Conservation (phyloP, 2,113 vertebrate genomes). For the Oophaga pumilio region DNA sequence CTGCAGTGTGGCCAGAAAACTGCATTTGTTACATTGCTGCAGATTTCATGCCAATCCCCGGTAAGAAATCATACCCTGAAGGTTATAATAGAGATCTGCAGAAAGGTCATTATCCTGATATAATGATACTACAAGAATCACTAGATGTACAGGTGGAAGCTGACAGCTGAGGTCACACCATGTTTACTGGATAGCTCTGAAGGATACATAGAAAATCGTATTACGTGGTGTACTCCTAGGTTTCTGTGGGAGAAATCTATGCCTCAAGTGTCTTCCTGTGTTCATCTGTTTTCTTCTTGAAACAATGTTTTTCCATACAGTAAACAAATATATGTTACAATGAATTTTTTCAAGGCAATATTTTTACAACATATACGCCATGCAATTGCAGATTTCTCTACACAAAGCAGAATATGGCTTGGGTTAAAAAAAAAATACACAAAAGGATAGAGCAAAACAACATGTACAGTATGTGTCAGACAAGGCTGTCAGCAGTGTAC, state of each 20-base stretch:
- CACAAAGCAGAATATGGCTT: neutral
- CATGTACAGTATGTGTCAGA: neutral
- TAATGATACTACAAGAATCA: neutral
- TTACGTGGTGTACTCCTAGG: neutral
- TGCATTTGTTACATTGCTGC: neutral
- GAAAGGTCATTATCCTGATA: neutral
- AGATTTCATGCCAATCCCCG: neutral
- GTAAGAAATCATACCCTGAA: neutral
- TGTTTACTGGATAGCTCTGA: neutral
- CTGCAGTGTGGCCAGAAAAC: neutral
- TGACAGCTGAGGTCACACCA: no score
- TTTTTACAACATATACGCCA: no score
- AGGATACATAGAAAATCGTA: neutral
- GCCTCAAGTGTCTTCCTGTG: neutral
- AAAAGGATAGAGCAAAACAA: neutral
- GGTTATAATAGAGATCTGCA: neutral
- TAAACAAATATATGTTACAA: neutral
- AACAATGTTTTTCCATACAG: neutral
- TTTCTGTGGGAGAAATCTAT: neutral
- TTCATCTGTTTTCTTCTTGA: neutral
- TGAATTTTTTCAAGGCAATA: no score
- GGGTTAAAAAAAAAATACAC: neutral
- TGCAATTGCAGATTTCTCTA: neutral
- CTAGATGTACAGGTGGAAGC: neutral
- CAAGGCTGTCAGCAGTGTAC: neutral